A percentile compares a stretch with the other conserved stretches of the same genome.
These are phyloP conservation scores for Aethes cnicana DNA, from an alignment of 2,888 invertebrate genomes.

Conservation along the genomic window DNA sequence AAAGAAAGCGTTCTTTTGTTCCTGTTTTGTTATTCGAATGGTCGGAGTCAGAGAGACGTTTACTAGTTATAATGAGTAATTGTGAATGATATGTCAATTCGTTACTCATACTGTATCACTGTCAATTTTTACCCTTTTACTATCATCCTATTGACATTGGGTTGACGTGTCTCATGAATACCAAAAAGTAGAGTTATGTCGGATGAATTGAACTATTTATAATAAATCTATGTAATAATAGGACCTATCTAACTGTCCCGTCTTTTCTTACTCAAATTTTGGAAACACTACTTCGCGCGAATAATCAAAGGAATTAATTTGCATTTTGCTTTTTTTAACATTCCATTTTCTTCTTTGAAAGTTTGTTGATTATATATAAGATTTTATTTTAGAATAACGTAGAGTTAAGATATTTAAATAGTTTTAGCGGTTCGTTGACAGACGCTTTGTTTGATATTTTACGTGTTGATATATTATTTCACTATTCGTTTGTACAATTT, in stretches of 20 bases:
- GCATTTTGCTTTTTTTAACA: constrained; percentile 45
- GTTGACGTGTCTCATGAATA: constrained; percentile 61
- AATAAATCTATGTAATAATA: constrained; percentile 42
- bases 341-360: constrained; percentile 56
- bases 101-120: constrained; percentile 39
- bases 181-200: constrained; percentile 46
- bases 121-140: constrained; percentile 45
- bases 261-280: constrained; percentile 60
- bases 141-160: constrained; percentile 39
- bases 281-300: constrained; percentile 60
- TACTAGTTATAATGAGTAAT: constrained; percentile 44
- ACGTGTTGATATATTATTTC: constrained; percentile 5
- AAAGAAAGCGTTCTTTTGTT: neutral
- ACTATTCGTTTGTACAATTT: constrained; percentile 17
- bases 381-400: constrained; percentile 62
- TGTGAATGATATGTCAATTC: constrained; percentile 51
- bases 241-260: constrained; percentile 56
- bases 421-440: constrained; percentile 29
- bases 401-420: constrained; percentile 56
- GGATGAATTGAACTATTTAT: constrained; percentile 46
- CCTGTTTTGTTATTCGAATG: constrained; percentile 18
- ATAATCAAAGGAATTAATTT: constrained; percentile 29
- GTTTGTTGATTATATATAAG: constrained; percentile 60
- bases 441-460: constrained; percentile 12
- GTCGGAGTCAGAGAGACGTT: constrained; percentile 34